Conservation (phyloP, 2,113 vertebrate species). For the Brachyhypopomus gauderio region DNA sequence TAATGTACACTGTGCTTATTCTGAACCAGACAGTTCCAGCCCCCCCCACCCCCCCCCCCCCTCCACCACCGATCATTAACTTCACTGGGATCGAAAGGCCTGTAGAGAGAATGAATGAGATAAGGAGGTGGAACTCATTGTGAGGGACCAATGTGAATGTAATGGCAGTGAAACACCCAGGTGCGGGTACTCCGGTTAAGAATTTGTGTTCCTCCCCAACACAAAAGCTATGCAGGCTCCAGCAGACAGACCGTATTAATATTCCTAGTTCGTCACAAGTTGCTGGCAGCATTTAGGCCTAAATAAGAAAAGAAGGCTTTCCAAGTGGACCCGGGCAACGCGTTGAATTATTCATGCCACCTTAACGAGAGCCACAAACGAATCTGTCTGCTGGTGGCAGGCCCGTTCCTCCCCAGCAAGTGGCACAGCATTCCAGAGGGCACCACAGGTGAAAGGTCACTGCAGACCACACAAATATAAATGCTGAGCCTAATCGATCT, state of each 20-base stretch:
- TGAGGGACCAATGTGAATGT: too few relatives aligned
- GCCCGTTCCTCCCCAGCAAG: constrained; percentile 3
- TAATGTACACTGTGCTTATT: too few relatives aligned
- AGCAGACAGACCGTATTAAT: constrained; percentile 19
- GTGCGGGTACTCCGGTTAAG: too few relatives aligned
- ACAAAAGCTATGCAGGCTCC: background rate
- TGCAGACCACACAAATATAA: constrained; percentile 22
- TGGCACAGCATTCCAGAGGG: constrained; percentile 21
- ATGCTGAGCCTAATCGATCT: constrained; percentile 22
- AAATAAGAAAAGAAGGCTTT: constrained; percentile 42
- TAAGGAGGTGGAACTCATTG: too few relatives aligned
- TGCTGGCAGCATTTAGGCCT: constrained; percentile 23
- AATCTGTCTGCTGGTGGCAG: constrained; percentile 48
- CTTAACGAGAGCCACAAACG: constrained; percentile 43
- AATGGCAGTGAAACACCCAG: too few relatives aligned
- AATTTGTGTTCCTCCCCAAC: background rate
- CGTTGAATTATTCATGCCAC: constrained; percentile 50
- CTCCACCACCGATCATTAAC: too few relatives aligned
- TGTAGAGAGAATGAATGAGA: too few relatives aligned
- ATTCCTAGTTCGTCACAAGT: constrained; percentile 15
- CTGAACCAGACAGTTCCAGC: too few relatives aligned
- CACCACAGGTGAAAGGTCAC: constrained; percentile 30
- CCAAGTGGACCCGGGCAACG: constrained; percentile 13
- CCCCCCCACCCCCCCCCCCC: too few relatives aligned
- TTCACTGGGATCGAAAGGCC: too few relatives aligned